phyloP scores from a whole-genome alignment of 2,888 invertebrate genomes.

The Cynaeus angustus region DNA sequence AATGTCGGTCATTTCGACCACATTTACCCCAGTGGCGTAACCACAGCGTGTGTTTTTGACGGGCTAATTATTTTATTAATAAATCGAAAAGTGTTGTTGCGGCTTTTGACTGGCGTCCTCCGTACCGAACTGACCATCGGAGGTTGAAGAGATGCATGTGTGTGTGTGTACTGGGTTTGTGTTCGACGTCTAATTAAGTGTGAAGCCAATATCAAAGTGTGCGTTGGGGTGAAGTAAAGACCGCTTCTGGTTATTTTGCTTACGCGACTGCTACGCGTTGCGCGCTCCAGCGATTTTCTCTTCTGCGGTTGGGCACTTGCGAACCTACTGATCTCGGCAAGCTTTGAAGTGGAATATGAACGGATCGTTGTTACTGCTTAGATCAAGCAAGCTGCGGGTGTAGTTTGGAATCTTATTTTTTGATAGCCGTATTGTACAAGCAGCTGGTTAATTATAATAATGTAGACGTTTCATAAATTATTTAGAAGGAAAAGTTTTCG shows the following conservation, averaged over 20 bases:
- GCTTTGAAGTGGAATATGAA: conserved; percentile 32
- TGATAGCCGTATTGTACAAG: too few relatives aligned
- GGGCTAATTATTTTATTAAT: conserved; percentile 51
- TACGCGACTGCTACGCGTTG: conserved; percentile 52
- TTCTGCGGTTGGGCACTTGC: conserved; percentile 45
- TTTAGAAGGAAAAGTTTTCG: too few relatives aligned
- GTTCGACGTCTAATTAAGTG: conserved; percentile 59
- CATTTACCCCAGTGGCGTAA: conserved; percentile 6
- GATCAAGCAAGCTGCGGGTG: too few relatives aligned
- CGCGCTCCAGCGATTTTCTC: conserved; percentile 46
- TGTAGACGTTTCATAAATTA: too few relatives aligned
- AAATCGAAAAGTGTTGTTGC: conserved; percentile 37
- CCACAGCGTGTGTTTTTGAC: conserved; percentile 25
- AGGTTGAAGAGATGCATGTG: conserved; percentile 3
- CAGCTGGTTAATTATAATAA: too few relatives aligned
- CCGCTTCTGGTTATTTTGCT: conserved; percentile 60
- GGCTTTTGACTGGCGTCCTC: conserved; percentile 44
- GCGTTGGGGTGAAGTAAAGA: conserved; percentile 59
- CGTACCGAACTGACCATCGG: conserved; percentile 26
- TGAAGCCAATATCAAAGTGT: conserved; percentile 61
- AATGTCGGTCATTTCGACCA: conserved; percentile 21
- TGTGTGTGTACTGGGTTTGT: conserved; percentile 47
- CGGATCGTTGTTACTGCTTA: neutral
- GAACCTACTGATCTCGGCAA: conserved; percentile 18
- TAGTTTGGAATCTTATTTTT: too few relatives aligned